Base-by-base conservation (phyloP, 2,797 vertebrate genomes). In the Borostomias antarcticus region DNA sequence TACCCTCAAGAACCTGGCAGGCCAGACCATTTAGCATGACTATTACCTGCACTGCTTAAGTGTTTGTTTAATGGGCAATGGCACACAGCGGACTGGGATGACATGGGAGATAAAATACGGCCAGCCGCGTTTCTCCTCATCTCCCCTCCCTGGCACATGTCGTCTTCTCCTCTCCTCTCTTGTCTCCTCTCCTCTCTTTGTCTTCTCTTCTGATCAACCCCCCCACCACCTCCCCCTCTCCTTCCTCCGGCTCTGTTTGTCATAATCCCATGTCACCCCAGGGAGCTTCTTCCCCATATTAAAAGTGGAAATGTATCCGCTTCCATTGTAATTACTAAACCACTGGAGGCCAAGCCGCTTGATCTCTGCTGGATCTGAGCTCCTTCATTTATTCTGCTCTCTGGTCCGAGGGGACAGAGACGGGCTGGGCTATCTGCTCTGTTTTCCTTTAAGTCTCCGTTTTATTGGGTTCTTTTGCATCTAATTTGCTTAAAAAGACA, bases 291-390 rank as follows among this genome's bases (percentile, higher is more conserved):
- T 78, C 82, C 47, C 28, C 33, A 83, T 89, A 87, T 89, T 89
- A 85, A 83, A 77, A 84, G 75, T 80, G 74, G 81, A 88, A 87
- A 88, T 79, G 77, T 85, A 89, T 91, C 81, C 58, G 81, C 83
- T 85, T 81, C 84, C 76, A 81, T 85, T 82, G 82, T 87, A 88
- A 91, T 89, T 89, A 89, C 82, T 84, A 86, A 83, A 71, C 67
- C 79, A 83, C 85, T 85, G 86, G 85, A 87, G 85, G 85, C 87
- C 50, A 82, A 85, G 79, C 81, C 81, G 83, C 85, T 87, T 89
- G 83, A 89, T 88, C 85, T 85, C 82, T 60, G 80, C 80, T 82
- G 87, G 88, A 82, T 86, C 75, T 78, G 72, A 43, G 64, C 76
- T 78, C 68, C 66, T 80, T 73, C 82, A 82, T 86, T 86, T 84